Evolutionary conservation across 2,797 vertebrate genomes (phyloP).

Genomic region (Aplochiton taeniatus): DNA sequence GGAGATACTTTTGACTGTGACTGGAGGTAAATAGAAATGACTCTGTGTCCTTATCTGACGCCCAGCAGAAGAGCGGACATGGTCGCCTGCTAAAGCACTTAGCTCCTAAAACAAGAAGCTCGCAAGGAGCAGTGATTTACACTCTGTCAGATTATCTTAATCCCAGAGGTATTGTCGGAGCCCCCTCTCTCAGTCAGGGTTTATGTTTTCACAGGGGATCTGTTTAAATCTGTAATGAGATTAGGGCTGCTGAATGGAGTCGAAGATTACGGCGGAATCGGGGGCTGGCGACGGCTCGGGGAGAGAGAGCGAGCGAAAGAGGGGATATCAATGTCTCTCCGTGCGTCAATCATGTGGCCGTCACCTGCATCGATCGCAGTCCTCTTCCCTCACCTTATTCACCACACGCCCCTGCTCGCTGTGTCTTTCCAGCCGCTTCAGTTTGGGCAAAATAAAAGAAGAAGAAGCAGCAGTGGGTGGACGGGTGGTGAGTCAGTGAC

Average conservation of each 20-base stretch:
- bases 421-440: slow-evolving; percentile 38
- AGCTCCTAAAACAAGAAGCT: slow-evolving; percentile 23
- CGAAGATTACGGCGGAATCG: slow-evolving; percentile 29
- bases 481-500: slow-evolving; percentile 38
- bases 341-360: slow-evolving; percentile 22
- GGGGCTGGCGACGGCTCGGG: neutral
- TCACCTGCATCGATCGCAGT: slow-evolving; percentile 32
- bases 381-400: slow-evolving; percentile 24
- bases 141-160: slow-evolving; percentile 54
- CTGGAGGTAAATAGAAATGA: slow-evolving; percentile 23
- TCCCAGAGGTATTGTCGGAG: slow-evolving; percentile 46
- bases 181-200: slow-evolving; percentile 41
- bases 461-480: slow-evolving; percentile 20
- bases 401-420: slow-evolving; percentile 19
- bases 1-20: neutral
- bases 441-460: slow-evolving; percentile 12
- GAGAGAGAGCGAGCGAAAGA: neutral
- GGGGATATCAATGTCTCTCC: slow-evolving; percentile 25
- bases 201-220: slow-evolving; percentile 36
- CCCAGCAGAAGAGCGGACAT: slow-evolving; percentile 43
- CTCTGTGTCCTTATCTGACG: slow-evolving; percentile 44
- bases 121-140: slow-evolving; percentile 33
- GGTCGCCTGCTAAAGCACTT: slow-evolving; percentile 38
- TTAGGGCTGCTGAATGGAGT: slow-evolving; percentile 47
- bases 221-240: slow-evolving; percentile 57